Evolutionary conservation across 2,113 vertebrate genomes (phyloP).

Genomic region (Phrynosoma blainvillii): DNA sequence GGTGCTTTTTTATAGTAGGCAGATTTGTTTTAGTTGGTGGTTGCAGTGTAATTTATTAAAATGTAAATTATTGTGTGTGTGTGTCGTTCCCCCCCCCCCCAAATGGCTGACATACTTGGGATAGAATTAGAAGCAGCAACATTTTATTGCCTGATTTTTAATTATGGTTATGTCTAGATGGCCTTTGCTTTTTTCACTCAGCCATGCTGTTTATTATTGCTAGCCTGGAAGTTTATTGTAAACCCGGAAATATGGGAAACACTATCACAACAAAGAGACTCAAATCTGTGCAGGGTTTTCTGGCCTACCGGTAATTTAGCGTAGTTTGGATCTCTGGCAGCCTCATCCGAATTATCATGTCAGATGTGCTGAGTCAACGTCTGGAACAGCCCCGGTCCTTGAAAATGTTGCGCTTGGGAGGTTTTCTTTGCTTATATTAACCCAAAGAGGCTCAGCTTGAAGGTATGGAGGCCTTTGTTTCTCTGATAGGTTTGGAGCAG

Average conservation of each 20-base stretch:
- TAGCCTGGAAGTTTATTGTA: no score
- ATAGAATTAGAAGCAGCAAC: no score
- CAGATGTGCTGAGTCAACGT: no score
- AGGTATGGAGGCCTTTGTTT: background rate
- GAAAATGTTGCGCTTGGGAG: background rate
- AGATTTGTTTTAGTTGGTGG: background rate
- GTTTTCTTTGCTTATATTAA: background rate
- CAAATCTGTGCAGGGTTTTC: no score
- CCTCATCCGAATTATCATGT: background rate
- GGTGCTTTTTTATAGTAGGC: background rate
- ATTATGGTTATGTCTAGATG: background rate
- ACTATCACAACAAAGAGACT: background rate
- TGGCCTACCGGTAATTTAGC: background rate
- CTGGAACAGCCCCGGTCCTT: background rate
- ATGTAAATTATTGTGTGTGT: no score
- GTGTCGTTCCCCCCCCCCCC: background rate
- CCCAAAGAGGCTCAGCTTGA: background rate
- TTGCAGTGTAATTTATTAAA: background rate
- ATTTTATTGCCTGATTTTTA: background rate
- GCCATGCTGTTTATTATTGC: background rate
- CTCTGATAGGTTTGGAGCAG: background rate
- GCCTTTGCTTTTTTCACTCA: no score
- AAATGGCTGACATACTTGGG: no score
- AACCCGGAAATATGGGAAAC: background rate
- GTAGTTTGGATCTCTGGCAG: background rate